These are phyloP conservation scores for Dorcus parallelipipedus DNA, from an alignment of 2,888 invertebrate species.

Conservation along the genomic window DNA sequence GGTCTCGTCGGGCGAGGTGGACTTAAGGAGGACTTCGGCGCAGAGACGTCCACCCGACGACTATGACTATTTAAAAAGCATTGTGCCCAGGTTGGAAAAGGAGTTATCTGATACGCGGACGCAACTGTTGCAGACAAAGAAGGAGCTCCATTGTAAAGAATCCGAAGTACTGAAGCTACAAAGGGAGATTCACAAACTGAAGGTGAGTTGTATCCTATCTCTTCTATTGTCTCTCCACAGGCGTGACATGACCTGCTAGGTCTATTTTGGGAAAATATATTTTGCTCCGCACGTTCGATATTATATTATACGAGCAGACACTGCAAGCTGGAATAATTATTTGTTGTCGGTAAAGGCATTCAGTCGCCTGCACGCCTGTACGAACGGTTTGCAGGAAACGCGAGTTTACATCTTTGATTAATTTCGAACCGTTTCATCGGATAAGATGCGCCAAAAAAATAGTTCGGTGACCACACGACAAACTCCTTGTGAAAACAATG, in stretches of 20 bases:
- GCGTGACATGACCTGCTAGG: not conserved
- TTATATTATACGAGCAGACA: not conserved
- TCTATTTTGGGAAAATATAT: not conserved
- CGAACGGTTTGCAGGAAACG: not conserved
- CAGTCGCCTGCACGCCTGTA: not conserved
- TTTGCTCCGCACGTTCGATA: not conserved
- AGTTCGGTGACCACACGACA: too few relatives aligned
- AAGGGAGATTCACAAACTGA: constrained; percentile 68
- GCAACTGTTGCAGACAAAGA: constrained; percentile 56
- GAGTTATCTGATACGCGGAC: constrained; percentile 53
- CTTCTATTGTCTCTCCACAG: not conserved
- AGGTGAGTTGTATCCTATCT: constrained; percentile 48
- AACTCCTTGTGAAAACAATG: too few relatives aligned
- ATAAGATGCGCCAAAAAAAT: too few relatives aligned
- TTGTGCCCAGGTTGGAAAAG: constrained; percentile 49
- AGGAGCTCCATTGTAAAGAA: constrained; percentile 55
- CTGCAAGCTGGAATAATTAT: not conserved
- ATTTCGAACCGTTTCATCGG: too few relatives aligned
- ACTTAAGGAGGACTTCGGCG: not conserved
- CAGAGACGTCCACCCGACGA: constrained; percentile 31
- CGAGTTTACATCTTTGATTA: too few relatives aligned
- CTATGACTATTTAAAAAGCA: constrained; percentile 44
- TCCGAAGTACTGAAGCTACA: constrained; percentile 59
- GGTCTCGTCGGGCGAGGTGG: constrained; percentile 23
- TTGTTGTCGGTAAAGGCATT: not conserved